Conservation (phyloP, 2,888 invertebrate species). For the Slavum lentiscoides region DNA sequence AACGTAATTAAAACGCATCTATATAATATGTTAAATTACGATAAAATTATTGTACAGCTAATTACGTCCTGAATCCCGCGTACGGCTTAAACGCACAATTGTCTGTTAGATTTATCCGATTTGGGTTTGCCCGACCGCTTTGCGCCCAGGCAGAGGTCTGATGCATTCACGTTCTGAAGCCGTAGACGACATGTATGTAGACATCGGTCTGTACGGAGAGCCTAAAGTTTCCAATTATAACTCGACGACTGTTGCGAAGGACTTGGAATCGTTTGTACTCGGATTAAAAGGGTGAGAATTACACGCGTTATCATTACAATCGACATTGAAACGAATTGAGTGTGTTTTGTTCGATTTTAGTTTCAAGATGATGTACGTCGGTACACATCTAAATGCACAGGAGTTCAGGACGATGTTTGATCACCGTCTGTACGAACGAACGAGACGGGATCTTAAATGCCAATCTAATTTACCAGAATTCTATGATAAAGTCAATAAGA, state of each 20-base stretch:
- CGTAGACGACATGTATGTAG: slow-evolving; percentile 68
- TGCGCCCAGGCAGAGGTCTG: slow-evolving; percentile 73
- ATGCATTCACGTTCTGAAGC: slow-evolving; percentile 63
- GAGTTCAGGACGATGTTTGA: slow-evolving; percentile 83
- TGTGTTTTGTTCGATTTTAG: slow-evolving; percentile 58
- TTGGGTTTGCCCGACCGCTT: slow-evolving; percentile 80
- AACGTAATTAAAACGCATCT: slow-evolving; percentile 61
- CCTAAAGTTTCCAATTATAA: slow-evolving; percentile 69
- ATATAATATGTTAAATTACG: too few species aligned
- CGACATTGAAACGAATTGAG: neutral
- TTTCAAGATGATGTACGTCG: slow-evolving; percentile 84
- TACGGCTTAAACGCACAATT: too few species aligned
- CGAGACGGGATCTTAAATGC: slow-evolving; percentile 67
- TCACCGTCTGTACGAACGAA: slow-evolving; percentile 72
- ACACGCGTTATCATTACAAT: neutral
- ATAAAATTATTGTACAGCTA: too few species aligned
- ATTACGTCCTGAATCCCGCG: neutral
- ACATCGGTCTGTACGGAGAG: slow-evolving; percentile 80
- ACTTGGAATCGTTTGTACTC: slow-evolving; percentile 72
- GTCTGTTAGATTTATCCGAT: slow-evolving; percentile 72
- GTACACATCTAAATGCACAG: slow-evolving; percentile 73
- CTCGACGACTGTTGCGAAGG: slow-evolving; percentile 66
- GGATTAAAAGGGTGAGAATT: slow-evolving; percentile 66
- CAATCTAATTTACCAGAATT: slow-evolving; percentile 77
- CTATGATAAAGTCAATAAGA: slow-evolving; percentile 73